phyloP scores from a whole-genome alignment of 2,888 invertebrate genomes.

The Chalcosyrphus nemorum region DNA sequence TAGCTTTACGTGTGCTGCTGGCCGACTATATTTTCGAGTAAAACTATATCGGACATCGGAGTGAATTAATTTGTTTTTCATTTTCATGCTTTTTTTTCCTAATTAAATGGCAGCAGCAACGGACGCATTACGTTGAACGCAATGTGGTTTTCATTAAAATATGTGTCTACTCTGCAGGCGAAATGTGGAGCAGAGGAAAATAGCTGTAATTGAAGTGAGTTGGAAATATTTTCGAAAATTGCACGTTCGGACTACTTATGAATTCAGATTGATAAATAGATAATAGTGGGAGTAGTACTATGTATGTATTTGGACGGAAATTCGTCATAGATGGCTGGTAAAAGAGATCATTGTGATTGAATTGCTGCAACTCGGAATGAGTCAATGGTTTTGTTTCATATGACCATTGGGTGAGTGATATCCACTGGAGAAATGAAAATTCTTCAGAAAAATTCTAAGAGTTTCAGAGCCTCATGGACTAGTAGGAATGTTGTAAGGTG shows the following conservation, averaged over 20 bases:
- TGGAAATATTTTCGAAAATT: not conserved
- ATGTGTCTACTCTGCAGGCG: constrained; percentile 34
- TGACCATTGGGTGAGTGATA: too few relatives aligned
- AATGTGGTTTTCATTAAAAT: constrained; percentile 49
- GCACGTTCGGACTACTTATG: not conserved
- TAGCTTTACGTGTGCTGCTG: constrained; percentile 51
- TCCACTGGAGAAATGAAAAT: too few relatives aligned
- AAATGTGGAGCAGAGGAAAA: constrained; percentile 39
- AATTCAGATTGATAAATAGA: not conserved
- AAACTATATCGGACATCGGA: constrained; percentile 68
- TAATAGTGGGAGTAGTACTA: not conserved
- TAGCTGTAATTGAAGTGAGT: constrained; percentile 7
- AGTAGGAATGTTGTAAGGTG: too few relatives aligned
- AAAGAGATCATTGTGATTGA: not conserved
- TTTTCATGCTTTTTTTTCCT: too few relatives aligned
- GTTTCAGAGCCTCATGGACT: too few relatives aligned
- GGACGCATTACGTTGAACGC: constrained; percentile 5
- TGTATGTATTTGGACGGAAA: too few relatives aligned
- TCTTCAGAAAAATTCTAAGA: too few relatives aligned
- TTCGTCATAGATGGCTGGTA: not conserved
- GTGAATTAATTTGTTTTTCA: constrained; percentile 59
- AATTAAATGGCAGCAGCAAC: constrained; percentile 26
- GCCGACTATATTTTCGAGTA: constrained; percentile 32
- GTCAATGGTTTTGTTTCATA: too few relatives aligned
- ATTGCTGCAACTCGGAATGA: too few relatives aligned